phyloP scores from a whole-genome alignment of 2,797 vertebrate species.

The Xenops minutus region DNA sequence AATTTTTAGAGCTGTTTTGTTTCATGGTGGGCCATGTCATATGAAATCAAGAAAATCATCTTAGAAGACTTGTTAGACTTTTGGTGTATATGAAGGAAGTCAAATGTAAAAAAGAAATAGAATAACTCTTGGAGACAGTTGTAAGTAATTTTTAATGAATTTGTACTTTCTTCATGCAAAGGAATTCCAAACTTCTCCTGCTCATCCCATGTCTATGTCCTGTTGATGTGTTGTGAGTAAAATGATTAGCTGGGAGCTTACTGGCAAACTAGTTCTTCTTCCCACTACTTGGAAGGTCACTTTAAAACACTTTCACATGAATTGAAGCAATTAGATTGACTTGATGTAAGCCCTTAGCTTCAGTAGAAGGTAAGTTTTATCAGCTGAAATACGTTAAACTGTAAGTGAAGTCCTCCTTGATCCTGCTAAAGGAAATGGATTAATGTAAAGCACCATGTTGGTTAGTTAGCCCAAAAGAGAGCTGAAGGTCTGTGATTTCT shows the following conservation, averaged over 20 bases:
- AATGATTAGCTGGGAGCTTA: background rate
- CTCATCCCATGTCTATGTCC: background rate
- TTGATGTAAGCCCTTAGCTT: background rate
- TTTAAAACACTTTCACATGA: background rate
- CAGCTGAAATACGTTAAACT: background rate
- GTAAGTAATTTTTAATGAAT: background rate
- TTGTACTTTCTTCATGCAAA: background rate
- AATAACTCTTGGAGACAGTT: background rate
- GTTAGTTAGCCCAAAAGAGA: background rate
- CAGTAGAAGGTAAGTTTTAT: background rate
- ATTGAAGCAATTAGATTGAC: background rate
- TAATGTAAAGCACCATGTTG: background rate
- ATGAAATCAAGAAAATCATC: background rate
- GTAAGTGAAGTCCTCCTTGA: background rate
- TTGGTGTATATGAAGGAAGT: background rate
- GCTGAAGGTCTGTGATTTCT: background rate
- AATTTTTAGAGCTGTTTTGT: background rate
- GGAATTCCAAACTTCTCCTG: background rate
- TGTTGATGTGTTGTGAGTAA: background rate
- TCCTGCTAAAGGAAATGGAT: background rate
- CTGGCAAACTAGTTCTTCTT: background rate
- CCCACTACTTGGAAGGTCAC: background rate
- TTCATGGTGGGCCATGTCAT: background rate
- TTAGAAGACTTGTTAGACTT: background rate
- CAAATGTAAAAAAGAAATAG: background rate